Evolutionary conservation across 2,888 invertebrate genomes (phyloP), one percentile per base, ranked within the genome.

Genomic region (Pteria penguin): DNA sequence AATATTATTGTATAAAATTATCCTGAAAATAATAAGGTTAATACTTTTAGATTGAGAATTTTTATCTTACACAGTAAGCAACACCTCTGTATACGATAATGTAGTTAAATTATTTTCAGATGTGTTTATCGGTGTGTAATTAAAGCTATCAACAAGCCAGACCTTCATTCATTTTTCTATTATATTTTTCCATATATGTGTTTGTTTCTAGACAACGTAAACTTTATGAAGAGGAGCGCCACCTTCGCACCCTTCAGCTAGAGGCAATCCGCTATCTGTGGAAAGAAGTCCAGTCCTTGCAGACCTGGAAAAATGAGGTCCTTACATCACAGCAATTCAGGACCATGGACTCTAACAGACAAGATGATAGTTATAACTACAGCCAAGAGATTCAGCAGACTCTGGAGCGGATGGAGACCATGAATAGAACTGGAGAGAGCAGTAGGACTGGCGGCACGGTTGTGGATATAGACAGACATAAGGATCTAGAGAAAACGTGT

Each of bases 241-340:
- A 89, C 72, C 69, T 90, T 29, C 80, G 90, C 54, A 82, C 83
- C 8, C 79, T 90, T 52, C 90, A 91, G 75, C 82, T 90, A 76
- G 90, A 90, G 75, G 89, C 90, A 24, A 85, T 91, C 29, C 82
- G 88, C 71, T 82, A 86, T 69, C 77, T 91, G 4, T 89, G 89
- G 86, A 87, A 87, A 67, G 90, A 91, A 87, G 90, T 89, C 14
- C 88, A 89, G 75, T 84, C 86, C 0, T 75, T 89, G 60, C 88
- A 88, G 71, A 81, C 72, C 58, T 89, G 88, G 89, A 89, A 88
- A 76, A 82, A 75, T 22, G 86, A 87, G 71, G 85, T 88, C 22
- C 71, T 87, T 8, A 83, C 80, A 52, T 83, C 83, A 3, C 84
- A 85, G 76, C 75, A 78, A 4, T 83, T 83, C 31, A 69, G 58